These are phyloP conservation scores for Sphinx pinastri DNA, from an alignment of 2,888 invertebrate species.

Conservation along the genomic window DNA sequence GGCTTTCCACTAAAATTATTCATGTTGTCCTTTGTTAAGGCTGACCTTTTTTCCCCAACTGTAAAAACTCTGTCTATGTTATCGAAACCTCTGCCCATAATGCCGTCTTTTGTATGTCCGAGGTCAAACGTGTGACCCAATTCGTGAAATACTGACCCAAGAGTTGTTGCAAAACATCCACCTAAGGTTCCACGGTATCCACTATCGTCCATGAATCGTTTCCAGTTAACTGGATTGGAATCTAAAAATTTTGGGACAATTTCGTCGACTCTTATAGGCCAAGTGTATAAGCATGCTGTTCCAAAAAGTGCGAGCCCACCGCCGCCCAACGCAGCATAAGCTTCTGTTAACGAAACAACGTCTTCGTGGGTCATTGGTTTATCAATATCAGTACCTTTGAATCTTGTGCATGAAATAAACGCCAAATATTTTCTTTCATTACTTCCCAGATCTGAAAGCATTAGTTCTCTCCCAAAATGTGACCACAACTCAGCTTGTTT, in stretches of 20 bases:
- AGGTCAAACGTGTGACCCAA: constrained; percentile 97
- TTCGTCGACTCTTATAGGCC: constrained; percentile 90
- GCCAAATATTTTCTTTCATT: constrained; percentile 93
- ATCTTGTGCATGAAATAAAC: constrained; percentile 94
- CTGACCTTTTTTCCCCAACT: constrained; percentile 81
- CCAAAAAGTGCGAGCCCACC: constrained; percentile 96
- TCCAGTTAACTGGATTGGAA: constrained; percentile 86
- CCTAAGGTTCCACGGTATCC: constrained; percentile 94
- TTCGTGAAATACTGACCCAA: constrained; percentile 97
- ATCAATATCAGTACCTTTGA: constrained; percentile 85
- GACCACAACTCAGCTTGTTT: constrained; percentile 93
- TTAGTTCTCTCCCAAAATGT: constrained; percentile 92
- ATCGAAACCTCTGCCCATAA: constrained; percentile 97
- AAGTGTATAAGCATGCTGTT: constrained; percentile 94
- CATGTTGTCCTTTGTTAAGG: constrained; percentile 78
- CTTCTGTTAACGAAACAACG: constrained; percentile 87
- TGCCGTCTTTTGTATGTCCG: constrained; percentile 94
- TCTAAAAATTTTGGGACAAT: constrained; percentile 83
- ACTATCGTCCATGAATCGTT: constrained; percentile 94
- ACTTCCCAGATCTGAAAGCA: constrained; percentile 86
- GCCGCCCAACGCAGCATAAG: constrained; percentile 95
- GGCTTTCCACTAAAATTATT: constrained; percentile 84
- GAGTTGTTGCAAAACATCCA: constrained; percentile 94
- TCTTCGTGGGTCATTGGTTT: constrained; percentile 87
- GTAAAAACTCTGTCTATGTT: constrained; percentile 91